These are phyloP conservation scores for Nomada fucata DNA, from an alignment of 2,888 invertebrate genomes.

Conservation along the genomic window DNA sequence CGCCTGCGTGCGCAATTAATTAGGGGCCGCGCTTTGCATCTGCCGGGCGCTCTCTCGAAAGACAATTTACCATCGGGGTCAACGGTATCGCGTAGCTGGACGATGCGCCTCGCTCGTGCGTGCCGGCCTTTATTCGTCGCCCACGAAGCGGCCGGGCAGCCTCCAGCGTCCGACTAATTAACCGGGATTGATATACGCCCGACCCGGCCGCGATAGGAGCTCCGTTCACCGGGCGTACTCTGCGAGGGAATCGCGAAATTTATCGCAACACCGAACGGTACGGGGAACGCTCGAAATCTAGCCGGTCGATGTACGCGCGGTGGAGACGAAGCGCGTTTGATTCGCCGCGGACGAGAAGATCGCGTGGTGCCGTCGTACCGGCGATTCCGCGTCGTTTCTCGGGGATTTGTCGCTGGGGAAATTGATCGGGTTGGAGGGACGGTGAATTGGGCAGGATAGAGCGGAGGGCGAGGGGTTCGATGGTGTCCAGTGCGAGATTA, in stretches of 20 bases:
- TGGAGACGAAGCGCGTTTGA: no score
- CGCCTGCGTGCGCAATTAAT: slow-evolving; percentile 51
- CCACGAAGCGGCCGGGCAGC: slow-evolving; percentile 41
- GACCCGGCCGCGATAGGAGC: slow-evolving; percentile 42
- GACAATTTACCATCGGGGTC: slow-evolving; percentile 70
- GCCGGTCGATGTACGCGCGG: not conserved
- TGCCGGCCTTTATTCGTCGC: slow-evolving; percentile 57
- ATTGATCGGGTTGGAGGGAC: no score
- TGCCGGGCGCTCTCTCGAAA: slow-evolving; percentile 58
- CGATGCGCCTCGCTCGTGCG: slow-evolving; percentile 51
- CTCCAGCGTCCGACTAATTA: slow-evolving; percentile 64
- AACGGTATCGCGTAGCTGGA: slow-evolving; percentile 63
- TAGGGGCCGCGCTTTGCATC: slow-evolving; percentile 43
- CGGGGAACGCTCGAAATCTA: not conserved
- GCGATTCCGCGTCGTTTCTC: no score
- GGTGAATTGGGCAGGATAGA: no score
- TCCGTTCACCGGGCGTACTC: slow-evolving; percentile 44
- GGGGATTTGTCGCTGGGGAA: no score
- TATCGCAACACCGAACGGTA: slow-evolving; percentile 40
- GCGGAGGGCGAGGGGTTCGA: no score
- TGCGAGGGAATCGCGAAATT: slow-evolving; percentile 58
- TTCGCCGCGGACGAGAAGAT: no score
- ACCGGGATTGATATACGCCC: slow-evolving; percentile 67
- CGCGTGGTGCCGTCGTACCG: no score
- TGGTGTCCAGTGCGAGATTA: not conserved